phyloP scores from a whole-genome alignment of 2,888 invertebrate species.

The Heterodera filipjevi region DNA sequence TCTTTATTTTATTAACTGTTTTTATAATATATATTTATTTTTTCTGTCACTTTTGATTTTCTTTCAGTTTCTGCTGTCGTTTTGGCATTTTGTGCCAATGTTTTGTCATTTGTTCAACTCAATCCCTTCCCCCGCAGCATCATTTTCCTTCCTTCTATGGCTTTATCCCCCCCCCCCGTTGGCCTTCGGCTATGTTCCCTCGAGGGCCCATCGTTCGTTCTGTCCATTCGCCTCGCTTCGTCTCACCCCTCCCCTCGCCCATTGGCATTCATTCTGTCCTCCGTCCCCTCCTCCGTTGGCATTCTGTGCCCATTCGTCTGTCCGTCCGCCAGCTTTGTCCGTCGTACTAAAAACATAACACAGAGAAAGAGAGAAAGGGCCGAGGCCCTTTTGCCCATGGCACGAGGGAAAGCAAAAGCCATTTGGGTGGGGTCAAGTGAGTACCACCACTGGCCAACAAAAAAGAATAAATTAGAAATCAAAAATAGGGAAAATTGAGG shows the following conservation, averaged over 20 bases:
- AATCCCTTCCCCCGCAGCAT: not conserved
- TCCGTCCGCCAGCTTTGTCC: not conserved
- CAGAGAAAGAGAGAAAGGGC: not conserved
- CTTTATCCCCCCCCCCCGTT: not conserved
- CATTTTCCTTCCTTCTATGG: not conserved
- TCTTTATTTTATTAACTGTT: too few species aligned
- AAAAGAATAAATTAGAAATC: not conserved
- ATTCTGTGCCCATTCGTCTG: not conserved
- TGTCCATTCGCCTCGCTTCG: not conserved
- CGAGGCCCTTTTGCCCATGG: not conserved
- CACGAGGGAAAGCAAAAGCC: not conserved
- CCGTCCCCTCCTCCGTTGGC: not conserved
- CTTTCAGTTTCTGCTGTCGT: too few species aligned
- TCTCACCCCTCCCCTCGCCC: not conserved
- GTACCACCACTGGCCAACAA: not conserved
- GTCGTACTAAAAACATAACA: not conserved
- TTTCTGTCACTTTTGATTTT: too few species aligned
- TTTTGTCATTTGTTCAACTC: not conserved
- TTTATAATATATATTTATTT: too few species aligned
- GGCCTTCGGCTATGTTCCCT: not conserved
- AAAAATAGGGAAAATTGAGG: too few species aligned
- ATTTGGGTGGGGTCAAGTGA: not conserved
- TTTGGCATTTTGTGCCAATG: too few species aligned
- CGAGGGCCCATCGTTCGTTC: not conserved
- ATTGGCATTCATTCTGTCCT: not conserved